Evolutionary conservation across 2,797 vertebrate species (phyloP).

Genomic region (Somateria mollissima): DNA sequence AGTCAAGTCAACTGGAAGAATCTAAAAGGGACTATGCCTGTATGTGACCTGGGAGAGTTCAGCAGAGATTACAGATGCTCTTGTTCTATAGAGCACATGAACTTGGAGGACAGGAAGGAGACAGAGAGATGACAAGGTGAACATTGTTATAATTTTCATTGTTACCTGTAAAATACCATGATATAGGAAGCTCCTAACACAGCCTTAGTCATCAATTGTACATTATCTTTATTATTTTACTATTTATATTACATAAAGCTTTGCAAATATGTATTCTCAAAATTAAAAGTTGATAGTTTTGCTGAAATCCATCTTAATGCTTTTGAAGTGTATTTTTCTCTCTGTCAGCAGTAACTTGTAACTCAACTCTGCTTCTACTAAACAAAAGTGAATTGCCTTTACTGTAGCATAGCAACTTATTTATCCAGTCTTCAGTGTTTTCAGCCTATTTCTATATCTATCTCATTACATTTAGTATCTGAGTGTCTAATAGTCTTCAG

Average conservation of each 20-base stretch:
- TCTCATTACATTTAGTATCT: slow-evolving; percentile 8
- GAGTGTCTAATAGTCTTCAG: slow-evolving; percentile 35
- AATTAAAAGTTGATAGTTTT: not conserved
- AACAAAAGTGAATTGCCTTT: slow-evolving; percentile 35
- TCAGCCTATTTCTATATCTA: slow-evolving; percentile 36
- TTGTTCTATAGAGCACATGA: not conserved
- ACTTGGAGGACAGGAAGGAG: not conserved
- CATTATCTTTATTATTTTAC: not conserved
- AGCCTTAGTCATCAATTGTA: not conserved
- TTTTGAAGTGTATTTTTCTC: slow-evolving; percentile 6
- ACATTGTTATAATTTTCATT: not conserved
- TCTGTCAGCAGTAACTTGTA: slow-evolving; percentile 30
- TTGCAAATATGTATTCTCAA: not conserved
- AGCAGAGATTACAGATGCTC: not conserved
- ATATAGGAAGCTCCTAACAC: not conserved
- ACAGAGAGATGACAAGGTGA: not conserved
- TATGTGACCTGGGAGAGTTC: slow-evolving; percentile 4
- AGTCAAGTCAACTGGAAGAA: slow-evolving; percentile 19
- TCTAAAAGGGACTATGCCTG: not conserved
- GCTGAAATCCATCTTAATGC: not conserved
- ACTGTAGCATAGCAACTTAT: slow-evolving; percentile 69
- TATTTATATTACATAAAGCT: not conserved
- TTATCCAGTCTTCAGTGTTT: slow-evolving; percentile 41
- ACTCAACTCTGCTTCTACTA: slow-evolving; percentile 21
- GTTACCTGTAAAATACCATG: not conserved